Evolutionary conservation across 1,140 invertebrate genomes (phyloP).

Genomic region (Ylistrum balloti): DNA sequence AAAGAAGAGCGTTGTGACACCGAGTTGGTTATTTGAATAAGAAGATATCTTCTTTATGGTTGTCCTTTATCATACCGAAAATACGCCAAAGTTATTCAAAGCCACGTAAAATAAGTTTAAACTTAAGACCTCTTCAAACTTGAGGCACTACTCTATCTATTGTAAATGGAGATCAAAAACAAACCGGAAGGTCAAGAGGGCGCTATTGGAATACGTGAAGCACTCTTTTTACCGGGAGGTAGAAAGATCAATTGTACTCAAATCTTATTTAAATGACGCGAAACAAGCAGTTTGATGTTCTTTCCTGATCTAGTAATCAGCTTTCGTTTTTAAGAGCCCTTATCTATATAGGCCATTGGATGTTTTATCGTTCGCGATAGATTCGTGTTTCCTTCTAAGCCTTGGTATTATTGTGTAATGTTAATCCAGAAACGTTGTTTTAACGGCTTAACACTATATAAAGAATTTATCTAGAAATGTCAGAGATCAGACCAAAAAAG

Average conservation of each 20-base stretch:
- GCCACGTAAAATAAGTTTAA: constrained; percentile 35
- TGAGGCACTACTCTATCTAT: neutral
- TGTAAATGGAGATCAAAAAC: constrained; percentile 11
- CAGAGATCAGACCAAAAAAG: too few species aligned
- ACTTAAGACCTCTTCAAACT: constrained; percentile 22
- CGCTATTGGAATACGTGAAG: constrained; percentile 10
- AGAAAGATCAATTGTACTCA: constrained; percentile 27
- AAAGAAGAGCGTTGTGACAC: neutral
- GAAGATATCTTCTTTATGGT: neutral
- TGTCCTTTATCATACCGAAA: neutral
- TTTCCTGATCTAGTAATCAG: constrained; percentile 26
- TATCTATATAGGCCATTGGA: constrained; percentile 5
- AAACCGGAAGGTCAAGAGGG: constrained; percentile 1
- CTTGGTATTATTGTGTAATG: neutral
- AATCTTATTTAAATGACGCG: constrained; percentile 25
- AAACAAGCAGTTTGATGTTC: constrained; percentile 26
- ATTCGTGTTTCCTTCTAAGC: neutral
- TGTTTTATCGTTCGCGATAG: neutral
- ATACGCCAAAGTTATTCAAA: neutral
- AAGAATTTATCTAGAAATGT: neutral
- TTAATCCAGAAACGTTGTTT: neutral
- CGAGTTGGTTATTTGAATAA: neutral
- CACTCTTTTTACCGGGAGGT: constrained; percentile 32
- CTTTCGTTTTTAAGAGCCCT: constrained; percentile 9
- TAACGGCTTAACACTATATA: neutral